Percentiles rank a stretch among this genome's conserved stretches.
These are phyloP conservation scores for Steinernema khuongi DNA, from an alignment of 1,140 invertebrate species.

Conservation along the genomic window DNA sequence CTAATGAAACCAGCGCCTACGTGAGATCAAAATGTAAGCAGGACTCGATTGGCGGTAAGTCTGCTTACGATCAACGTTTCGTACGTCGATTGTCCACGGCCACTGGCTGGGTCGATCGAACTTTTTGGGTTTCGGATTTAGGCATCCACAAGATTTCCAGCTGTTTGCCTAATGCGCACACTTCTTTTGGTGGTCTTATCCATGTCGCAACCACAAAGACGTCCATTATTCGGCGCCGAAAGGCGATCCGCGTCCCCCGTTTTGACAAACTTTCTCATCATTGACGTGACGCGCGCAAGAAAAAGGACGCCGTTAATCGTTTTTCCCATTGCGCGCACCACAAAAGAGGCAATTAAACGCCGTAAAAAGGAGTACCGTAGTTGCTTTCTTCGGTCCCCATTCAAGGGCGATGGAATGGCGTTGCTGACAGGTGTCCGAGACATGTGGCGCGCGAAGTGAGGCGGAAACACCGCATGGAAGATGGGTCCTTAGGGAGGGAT, in stretches of 20 bases:
- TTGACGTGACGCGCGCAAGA: not conserved
- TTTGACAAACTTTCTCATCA: conserved; percentile 15
- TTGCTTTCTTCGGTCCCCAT: not conserved
- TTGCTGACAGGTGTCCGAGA: conserved; percentile 7
- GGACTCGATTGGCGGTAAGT: no score
- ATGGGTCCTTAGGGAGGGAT: no score
- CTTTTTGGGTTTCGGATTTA: no score
- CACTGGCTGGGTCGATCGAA: no score
- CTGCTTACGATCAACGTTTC: no score
- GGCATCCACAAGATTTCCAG: not conserved
- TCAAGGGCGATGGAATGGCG: not conserved
- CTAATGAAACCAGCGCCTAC: no score
- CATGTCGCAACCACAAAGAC: not conserved
- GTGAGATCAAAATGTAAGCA: no score
- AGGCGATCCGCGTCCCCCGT: not conserved
- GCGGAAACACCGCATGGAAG: no score
- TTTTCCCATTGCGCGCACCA: not conserved
- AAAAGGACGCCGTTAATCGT: conserved; percentile 9
- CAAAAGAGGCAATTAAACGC: conserved; percentile 10
- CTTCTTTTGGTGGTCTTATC: not conserved
- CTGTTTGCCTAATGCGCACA: conserved; percentile 1
- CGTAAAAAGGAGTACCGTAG: conserved; percentile 9
- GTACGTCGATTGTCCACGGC: no score
- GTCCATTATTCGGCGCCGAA: not conserved
- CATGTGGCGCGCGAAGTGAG: not conserved